Percentiles rank a stretch among this genome's conserved stretches.
phyloP scores from a whole-genome alignment of 2,113 vertebrate species.

The Coptodon bakossiorum region DNA sequence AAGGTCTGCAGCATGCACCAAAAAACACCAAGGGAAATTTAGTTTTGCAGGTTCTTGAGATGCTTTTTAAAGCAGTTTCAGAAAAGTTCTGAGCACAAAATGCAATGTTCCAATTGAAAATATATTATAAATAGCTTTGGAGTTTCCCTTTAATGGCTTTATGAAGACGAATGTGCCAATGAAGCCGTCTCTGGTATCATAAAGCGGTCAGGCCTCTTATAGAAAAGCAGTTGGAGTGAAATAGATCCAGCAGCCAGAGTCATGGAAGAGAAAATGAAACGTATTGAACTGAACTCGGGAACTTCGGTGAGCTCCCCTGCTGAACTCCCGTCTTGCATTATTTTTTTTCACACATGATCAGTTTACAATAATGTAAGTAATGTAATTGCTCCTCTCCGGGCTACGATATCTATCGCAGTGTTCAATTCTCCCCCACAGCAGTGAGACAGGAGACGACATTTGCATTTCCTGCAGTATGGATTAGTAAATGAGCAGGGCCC shows the following conservation, averaged over 20 bases:
- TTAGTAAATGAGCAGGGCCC: background rate
- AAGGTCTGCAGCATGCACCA: background rate
- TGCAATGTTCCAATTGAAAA: background rate
- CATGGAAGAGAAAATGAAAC: constrained; percentile 7
- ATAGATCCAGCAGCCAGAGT: constrained; percentile 2
- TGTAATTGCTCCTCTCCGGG: constrained; percentile 11
- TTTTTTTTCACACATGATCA: background rate
- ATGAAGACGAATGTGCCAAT: background rate
- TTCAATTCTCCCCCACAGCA: background rate
- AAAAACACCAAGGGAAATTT: background rate
- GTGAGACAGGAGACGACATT: background rate
- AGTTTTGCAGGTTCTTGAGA: background rate
- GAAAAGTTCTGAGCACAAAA: background rate
- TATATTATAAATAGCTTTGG: background rate
- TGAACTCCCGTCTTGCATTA: background rate
- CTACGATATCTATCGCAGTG: background rate
- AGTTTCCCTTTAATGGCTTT: background rate
- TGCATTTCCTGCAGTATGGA: constrained; percentile 38
- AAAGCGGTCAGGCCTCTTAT: background rate
- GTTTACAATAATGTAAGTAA: constrained; percentile 31
- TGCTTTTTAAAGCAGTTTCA: background rate
- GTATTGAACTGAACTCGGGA: background rate
- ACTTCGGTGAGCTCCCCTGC: background rate
- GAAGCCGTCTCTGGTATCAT: background rate
- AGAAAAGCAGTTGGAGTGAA: background rate